Percentiles rank a stretch among this genome's conserved stretches.
Evolutionary conservation across 2,797 vertebrate species (phyloP).

Genomic region (Scleropages formosus): DNA sequence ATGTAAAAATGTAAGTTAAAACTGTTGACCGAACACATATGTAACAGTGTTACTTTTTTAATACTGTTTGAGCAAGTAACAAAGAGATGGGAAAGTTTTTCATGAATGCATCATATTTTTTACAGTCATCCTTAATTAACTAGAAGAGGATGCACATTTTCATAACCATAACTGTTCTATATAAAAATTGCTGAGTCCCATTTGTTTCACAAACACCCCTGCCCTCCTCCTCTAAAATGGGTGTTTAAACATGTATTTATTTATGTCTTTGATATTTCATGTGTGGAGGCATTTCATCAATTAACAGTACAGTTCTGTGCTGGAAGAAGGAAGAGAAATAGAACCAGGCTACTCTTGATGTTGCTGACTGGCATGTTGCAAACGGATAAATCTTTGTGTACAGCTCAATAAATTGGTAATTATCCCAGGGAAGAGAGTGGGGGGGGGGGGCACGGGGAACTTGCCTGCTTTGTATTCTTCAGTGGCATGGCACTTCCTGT

Average conservation of each 20-base stretch:
- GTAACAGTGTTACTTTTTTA: too few relatives aligned
- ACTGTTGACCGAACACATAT: too few relatives aligned
- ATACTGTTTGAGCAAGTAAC: too few relatives aligned
- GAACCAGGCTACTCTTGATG: conserved; percentile 1
- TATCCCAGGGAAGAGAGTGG: conserved; percentile 19
- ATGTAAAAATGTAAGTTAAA: too few relatives aligned
- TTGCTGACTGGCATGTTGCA: conserved; percentile 29
- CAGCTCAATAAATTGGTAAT: conserved; percentile 34
- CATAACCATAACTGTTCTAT: neutral
- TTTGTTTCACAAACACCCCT: conserved; percentile 9
- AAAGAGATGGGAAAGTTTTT: too few relatives aligned
- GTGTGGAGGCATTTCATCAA: conserved; percentile 7
- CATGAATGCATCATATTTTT: too few relatives aligned
- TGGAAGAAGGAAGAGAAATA: conserved; percentile 30
- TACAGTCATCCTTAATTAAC: neutral
- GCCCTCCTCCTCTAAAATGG: neutral
- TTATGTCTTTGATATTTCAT: conserved; percentile 19
- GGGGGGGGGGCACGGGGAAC: conserved; percentile 16
- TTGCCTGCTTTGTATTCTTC: conserved; percentile 21
- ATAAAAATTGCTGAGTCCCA: neutral
- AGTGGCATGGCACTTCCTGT: neutral
- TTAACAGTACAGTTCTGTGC: neutral
- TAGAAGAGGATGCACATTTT: neutral
- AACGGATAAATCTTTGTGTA: conserved; percentile 31
- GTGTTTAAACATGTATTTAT: conserved; percentile 23